Evolutionary conservation across 2,797 vertebrate genomes (phyloP).

Genomic region (Sebastes jordani): DNA sequence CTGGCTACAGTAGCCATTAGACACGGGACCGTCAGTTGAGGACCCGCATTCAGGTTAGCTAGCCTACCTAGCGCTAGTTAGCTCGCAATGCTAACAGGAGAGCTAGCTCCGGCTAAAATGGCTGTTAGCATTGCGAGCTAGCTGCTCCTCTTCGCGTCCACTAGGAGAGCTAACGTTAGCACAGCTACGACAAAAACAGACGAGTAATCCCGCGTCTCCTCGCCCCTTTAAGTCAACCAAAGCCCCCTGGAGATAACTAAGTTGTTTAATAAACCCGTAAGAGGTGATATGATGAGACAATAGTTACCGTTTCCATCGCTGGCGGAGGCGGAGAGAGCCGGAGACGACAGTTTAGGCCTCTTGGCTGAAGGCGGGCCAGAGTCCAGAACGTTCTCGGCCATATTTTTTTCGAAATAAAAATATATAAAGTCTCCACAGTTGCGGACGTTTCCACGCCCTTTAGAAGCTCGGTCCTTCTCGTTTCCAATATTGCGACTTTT

Average conservation of each 20-base stretch:
- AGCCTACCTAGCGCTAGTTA: constrained; percentile 43
- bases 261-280: constrained; percentile 36
- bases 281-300: constrained; percentile 10
- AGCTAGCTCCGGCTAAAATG: constrained; percentile 73
- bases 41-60: constrained; percentile 57
- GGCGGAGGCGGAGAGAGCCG: constrained; percentile 95
- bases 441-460: constrained; percentile 79
- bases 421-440: constrained; percentile 85
- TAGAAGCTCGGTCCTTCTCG: constrained; percentile 70
- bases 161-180: constrained; percentile 74
- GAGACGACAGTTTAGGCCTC: constrained; percentile 99
- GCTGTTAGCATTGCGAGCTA: constrained; percentile 71
- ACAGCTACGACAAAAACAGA: constrained; percentile 79
- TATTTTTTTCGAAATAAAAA: constrained; percentile 89
- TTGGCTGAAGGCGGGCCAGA: constrained; percentile 98
- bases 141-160: constrained; percentile 67
- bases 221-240: background rate
- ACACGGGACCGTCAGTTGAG: constrained; percentile 63
- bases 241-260: constrained; percentile 21
- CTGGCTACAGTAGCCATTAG: constrained; percentile 53
- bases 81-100: constrained; percentile 39
- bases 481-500: constrained; percentile 85
- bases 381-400: constrained; percentile 99
- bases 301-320: constrained; percentile 96
- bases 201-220: constrained; percentile 61